phyloP scores from a whole-genome alignment of 2,797 vertebrate genomes.

The Enteromius mattozi region DNA sequence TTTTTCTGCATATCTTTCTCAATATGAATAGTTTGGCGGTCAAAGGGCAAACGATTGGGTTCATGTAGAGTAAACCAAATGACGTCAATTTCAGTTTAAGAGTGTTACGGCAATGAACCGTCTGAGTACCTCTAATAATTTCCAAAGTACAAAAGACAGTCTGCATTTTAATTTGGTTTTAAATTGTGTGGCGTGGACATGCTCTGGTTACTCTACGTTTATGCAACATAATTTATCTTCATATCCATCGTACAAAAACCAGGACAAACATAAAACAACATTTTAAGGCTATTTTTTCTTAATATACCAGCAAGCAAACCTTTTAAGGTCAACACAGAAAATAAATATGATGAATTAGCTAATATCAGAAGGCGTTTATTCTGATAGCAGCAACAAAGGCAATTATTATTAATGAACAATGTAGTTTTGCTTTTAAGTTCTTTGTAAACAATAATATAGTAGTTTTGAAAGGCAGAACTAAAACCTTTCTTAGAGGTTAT shows the following conservation, averaged over 20 bases:
- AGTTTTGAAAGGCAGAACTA: constrained; percentile 38
- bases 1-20: constrained; percentile 39
- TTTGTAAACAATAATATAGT: constrained; percentile 16
- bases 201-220: constrained; percentile 54
- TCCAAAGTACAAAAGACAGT: constrained; percentile 40
- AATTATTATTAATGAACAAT: constrained; percentile 18
- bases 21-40: constrained; percentile 44
- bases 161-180: constrained; percentile 51
- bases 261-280: constrained; percentile 9
- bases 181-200: constrained; percentile 30
- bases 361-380: constrained; percentile 45
- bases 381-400: constrained; percentile 28
- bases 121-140: constrained; percentile 46
- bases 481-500: constrained; percentile 11
- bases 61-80: constrained; percentile 51
- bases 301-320: constrained; percentile 7
- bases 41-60: constrained; percentile 41
- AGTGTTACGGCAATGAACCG: constrained; percentile 10
- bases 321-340: constrained; percentile 44
- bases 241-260: constrained; percentile 17
- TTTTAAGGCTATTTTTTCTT: not conserved
- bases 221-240: constrained; percentile 50
- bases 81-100: constrained; percentile 32
- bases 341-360: constrained; percentile 50
- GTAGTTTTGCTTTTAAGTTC: constrained; percentile 2